Percentiles rank a stretch among this genome's conserved stretches.
Conservation (phyloP, 2,797 vertebrate genomes). For the Simalia tracyae region DNA sequence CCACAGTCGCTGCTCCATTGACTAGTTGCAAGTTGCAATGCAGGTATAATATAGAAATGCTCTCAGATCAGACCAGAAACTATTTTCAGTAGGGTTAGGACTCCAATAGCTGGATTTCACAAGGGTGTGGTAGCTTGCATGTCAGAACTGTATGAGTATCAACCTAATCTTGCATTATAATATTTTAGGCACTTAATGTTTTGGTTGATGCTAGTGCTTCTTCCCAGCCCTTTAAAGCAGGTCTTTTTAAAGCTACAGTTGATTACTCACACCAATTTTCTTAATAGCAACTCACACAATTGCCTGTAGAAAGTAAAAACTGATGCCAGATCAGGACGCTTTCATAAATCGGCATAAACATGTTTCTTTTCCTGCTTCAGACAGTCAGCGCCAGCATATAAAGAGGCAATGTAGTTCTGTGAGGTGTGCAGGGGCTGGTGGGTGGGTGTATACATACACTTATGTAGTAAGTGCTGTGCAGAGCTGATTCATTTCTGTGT, state of each 20-base stretch:
- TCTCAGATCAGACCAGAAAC: neutral
- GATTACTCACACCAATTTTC: neutral
- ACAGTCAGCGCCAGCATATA: neutral
- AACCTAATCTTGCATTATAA: neutral
- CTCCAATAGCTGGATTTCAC: neutral
- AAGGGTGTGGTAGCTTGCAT: neutral
- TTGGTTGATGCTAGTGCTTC: neutral
- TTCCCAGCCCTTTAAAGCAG: neutral
- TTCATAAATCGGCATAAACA: neutral
- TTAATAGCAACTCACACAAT: neutral
- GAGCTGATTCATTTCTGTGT: neutral
- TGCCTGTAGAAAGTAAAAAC: neutral
- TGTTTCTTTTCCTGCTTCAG: neutral
- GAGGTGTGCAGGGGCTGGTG: neutral
- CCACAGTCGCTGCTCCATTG: neutral
- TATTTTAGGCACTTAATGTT: neutral
- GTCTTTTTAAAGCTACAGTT: neutral
- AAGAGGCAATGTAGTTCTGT: neutral
- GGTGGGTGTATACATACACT: neutral
- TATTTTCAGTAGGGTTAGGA: neutral
- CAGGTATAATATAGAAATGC: neutral
- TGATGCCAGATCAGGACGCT: neutral
- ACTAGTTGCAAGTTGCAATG: neutral
- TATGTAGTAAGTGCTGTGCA: neutral
- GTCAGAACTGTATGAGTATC: too few relatives aligned